Evolutionary conservation across 2,113 vertebrate genomes (phyloP), one percentile per base, ranked within the genome.

Genomic region (pig (Sus scrofa)): DNA sequence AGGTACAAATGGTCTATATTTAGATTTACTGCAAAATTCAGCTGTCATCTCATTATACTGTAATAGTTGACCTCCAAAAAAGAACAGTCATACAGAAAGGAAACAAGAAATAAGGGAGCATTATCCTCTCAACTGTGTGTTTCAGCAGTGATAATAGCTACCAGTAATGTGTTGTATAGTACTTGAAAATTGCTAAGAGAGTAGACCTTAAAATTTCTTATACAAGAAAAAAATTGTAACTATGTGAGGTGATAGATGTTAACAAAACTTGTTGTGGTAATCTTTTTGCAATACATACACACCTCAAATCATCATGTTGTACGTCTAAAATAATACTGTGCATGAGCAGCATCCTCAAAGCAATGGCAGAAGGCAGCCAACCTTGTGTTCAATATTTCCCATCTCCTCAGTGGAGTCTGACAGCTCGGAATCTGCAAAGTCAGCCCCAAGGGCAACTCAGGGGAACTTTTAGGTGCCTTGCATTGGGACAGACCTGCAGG

Each of bases 21-120:
- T n/a, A 30, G 11, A 83, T 83, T 93, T 52, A 68, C 78, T 89
- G 52, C 39, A 70, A 84, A 94, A 89, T 54, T 65, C 87, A 60
- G 26, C 50, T 83, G 6, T 90, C n/a, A 71, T 63, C 63, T 10
- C 62, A 83, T 92, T 71, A 50, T 44, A 60, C 6, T 71, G n/a
- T 39, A 87, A 67, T 3, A 67, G 30, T 30, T 3, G 7, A 60
- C n/a, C 44, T 78, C 10, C 18, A 26, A 27, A 82, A 74, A 75
- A 86, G 58, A 84, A 50, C 24, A 82, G 73, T 24, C 4, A 24
- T 10, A 52, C 7, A 19, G 68, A 60, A 83, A 86, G n/a, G 26
- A 94, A 87, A 77, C 9, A 82, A 63, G 58, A 78, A 34, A 77
- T 77, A 37, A 44, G 14, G 70, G 1, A 44, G 16, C 14, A 52